Evolutionary conservation across 2,888 invertebrate species (phyloP), one percentile per base, ranked within the genome.

Genomic region (Pandemis cinnamomeana): DNA sequence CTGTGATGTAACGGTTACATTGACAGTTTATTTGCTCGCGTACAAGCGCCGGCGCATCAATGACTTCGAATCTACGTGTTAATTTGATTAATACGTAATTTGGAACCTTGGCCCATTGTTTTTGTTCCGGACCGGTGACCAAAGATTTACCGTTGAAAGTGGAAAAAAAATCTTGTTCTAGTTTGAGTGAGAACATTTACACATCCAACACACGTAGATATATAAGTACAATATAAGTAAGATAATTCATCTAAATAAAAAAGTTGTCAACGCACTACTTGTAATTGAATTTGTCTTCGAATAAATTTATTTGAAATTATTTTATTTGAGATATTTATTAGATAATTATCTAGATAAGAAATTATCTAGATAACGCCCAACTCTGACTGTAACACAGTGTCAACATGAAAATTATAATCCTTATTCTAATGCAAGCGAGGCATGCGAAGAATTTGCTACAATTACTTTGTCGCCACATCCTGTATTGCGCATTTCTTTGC

Each of bases 1-100:
- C 58, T 71, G 60, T 67, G 67, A 72, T 67, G 67, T 67, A 67
- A 64, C 55, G 27, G 72, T 72, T 64, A 63, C 72, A 72, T 72
- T 72, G 72, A 69, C 72, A 42, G 53, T 55, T 36, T 72, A 67
- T 68, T 72, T 68, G 64, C 48, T 51, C 13, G 67, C 44, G 53
- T 42, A 55, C 36, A 67, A 55, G 60, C 71, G 71, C 61, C 42
- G 64, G 55, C 44, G 48, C 64, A 55, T 67, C 72, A 64, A 69
- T 66, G 63, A 48, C 48, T 69, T 68, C 51, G 58, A 27, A 13
- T 55, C 15, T 15, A 73, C 67, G 69, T 73, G 73, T 70, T 69
- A 73, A 73, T 69, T 73, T 73, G 73, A 73, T 73, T 60, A 73
- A 69, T 73, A 64, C 62, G 11, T 15, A 60, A 66, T 58, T 66